These are phyloP conservation scores for Tetramorium alpestre DNA, from an alignment of 1,140 invertebrate species.

Conservation along the genomic window DNA sequence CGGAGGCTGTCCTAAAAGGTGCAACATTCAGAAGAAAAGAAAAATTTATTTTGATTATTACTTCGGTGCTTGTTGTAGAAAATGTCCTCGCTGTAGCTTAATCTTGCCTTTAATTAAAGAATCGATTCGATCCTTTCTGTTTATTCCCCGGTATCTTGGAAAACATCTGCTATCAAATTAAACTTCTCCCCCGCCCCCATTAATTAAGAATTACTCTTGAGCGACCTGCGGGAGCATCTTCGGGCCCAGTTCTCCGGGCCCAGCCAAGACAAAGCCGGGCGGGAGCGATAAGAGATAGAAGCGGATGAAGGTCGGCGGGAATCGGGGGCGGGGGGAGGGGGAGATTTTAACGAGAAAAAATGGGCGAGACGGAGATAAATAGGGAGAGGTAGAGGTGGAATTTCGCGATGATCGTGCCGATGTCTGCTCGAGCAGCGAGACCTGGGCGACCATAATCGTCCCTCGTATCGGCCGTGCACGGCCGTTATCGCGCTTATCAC, in stretches of 20 bases:
- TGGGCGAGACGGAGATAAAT: conserved; percentile 12
- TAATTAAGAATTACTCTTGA: conserved; percentile 54
- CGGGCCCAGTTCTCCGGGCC: conserved; percentile 28
- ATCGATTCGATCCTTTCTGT: not conserved
- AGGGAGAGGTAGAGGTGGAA: conserved; percentile 61
- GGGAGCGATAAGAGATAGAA: conserved; percentile 49
- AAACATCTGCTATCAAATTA: conserved; percentile 22
- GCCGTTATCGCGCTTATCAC: conserved; percentile 85
- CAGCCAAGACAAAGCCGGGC: conserved; percentile 57
- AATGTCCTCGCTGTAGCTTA: not conserved
- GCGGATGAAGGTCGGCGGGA: not conserved
- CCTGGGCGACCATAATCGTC: conserved; percentile 83
- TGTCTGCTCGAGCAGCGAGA: conserved; percentile 76
- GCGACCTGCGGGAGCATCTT: conserved; percentile 34
- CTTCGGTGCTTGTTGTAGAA: not conserved
- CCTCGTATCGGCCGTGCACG: conserved; percentile 82
- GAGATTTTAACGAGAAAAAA: conserved; percentile 42
- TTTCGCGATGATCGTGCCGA: conserved; percentile 80
- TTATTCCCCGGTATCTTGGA: not conserved
- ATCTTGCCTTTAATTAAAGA: conserved; percentile 1
- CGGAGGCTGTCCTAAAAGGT: not conserved
- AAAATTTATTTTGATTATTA: not conserved
- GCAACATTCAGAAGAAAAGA: not conserved
- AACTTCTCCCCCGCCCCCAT: not conserved
- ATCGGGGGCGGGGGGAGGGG: not conserved